A percentile compares a stretch with the other conserved stretches of the same genome.
Evolutionary conservation across 2,797 vertebrate genomes (phyloP).

Genomic region (Onychomys torridus): DNA sequence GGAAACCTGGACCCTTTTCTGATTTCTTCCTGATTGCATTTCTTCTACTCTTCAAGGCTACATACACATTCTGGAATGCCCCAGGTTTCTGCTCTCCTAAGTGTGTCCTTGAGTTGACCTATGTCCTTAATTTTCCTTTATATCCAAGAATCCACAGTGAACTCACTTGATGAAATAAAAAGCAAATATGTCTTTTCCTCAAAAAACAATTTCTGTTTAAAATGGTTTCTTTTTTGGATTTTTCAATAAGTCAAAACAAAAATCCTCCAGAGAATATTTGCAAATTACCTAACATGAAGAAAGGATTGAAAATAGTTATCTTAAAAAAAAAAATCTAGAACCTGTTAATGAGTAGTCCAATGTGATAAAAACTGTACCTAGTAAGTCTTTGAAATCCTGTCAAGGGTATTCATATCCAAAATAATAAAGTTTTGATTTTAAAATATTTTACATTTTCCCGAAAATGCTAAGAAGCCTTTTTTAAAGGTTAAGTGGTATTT

Average conservation of each 20-base stretch:
- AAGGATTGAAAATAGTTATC: slow-evolving; percentile 73
- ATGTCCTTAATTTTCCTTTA: neutral
- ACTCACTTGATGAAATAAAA: slow-evolving; percentile 1
- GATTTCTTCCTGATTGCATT: neutral
- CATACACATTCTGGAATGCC: neutral
- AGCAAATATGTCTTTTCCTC: neutral
- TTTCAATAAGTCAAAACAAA: slow-evolving; percentile 46
- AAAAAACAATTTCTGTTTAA: slow-evolving; percentile 34
- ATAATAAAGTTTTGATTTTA: slow-evolving; percentile 57
- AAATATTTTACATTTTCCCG: slow-evolving; percentile 14
- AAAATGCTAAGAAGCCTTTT: slow-evolving; percentile 1
- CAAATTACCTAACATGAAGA: slow-evolving; percentile 68
- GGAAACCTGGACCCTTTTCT: neutral
- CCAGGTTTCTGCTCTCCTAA: accelerated
- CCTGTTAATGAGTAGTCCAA: slow-evolving; percentile 58
- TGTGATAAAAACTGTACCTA: slow-evolving; percentile 53
- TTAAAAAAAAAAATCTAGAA: slow-evolving; percentile 47
- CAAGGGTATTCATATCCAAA: slow-evolving; percentile 56
- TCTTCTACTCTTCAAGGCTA: neutral
- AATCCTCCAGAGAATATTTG: slow-evolving; percentile 71
- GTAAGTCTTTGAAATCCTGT: slow-evolving; percentile 52
- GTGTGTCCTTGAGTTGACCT: neutral
- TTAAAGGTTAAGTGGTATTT: slow-evolving; percentile 39
- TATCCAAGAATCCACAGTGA: neutral
- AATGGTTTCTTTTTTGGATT: neutral